These are phyloP conservation scores for Tachina fera DNA, from an alignment of 2,888 invertebrate species.

Conservation along the genomic window DNA sequence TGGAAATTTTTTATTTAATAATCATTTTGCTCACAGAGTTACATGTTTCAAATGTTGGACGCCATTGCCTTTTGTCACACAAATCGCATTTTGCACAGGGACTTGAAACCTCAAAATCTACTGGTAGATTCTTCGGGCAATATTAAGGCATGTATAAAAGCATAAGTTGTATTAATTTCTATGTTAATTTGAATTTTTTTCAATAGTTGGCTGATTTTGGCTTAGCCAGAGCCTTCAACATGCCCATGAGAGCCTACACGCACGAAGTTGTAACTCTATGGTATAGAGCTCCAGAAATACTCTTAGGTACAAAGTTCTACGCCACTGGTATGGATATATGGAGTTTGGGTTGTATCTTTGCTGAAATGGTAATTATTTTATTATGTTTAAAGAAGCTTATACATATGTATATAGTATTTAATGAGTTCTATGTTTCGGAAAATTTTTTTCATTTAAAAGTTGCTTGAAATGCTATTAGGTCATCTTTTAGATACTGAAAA, in stretches of 20 bases:
- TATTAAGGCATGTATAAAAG: constrained; percentile 86
- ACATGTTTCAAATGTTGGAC: constrained; percentile 92
- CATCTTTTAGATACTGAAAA: no score
- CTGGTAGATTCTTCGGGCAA: constrained; percentile 93
- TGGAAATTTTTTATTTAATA: neutral
- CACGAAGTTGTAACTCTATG: constrained; percentile 98
- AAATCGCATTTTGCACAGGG: constrained; percentile 94
- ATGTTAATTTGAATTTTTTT: neutral
- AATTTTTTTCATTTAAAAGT: no score
- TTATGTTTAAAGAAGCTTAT: neutral
- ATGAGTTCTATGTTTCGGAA: no score
- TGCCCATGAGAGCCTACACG: constrained; percentile 96
- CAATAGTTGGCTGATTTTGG: constrained; percentile 93
- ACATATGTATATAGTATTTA: no score
- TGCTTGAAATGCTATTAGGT: no score
- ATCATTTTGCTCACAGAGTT: constrained; percentile 85
- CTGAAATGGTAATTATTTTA: constrained; percentile 90
- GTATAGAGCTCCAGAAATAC: constrained; percentile 98
- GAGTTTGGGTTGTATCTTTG: constrained; percentile 98
- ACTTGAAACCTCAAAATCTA: constrained; percentile 97
- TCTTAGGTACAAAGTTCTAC: constrained; percentile 95
- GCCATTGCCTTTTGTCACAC: constrained; percentile 96
- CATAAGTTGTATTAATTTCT: neutral
- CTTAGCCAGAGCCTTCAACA: constrained; percentile 94
- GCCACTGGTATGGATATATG: constrained; percentile 97